phyloP scores from a whole-genome alignment of 2,113 vertebrate species.

The Porphyrio hochstetteri region DNA sequence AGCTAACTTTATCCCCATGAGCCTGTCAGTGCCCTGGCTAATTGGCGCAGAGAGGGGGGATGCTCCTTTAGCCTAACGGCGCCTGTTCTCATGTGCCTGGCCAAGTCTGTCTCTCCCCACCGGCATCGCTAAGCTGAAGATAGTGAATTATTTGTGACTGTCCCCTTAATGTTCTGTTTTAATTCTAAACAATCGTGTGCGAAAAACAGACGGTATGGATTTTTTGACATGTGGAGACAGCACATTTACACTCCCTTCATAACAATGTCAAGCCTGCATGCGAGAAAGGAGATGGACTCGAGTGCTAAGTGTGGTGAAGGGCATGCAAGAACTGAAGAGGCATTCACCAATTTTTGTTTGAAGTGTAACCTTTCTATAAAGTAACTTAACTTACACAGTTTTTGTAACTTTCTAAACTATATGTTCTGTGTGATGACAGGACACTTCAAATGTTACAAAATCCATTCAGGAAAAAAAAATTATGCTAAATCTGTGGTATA shows the following conservation, averaged over 20 bases:
- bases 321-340: neutral
- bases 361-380: neutral
- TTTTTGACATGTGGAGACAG: neutral
- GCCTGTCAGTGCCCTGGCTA: neutral
- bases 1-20: neutral
- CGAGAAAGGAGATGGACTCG: neutral
- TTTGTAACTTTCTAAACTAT: neutral
- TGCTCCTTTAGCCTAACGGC: neutral
- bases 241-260: neutral
- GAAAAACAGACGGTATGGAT: neutral
- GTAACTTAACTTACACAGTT: neutral
- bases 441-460: neutral
- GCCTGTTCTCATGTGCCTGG: neutral
- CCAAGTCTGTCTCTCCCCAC: neutral
- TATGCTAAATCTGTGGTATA: neutral
- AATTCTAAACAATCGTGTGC: neutral
- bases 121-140: neutral
- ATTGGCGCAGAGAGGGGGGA: fast-evolving
- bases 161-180: neutral
- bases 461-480: neutral
- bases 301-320: neutral
- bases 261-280: neutral
- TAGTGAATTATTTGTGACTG: neutral
- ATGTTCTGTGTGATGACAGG: neutral
- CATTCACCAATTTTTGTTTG: neutral